Evolutionary conservation across 2,888 invertebrate genomes (phyloP), one percentile per base, ranked within the genome.

Genomic region (Polymixis lichenea): DNA sequence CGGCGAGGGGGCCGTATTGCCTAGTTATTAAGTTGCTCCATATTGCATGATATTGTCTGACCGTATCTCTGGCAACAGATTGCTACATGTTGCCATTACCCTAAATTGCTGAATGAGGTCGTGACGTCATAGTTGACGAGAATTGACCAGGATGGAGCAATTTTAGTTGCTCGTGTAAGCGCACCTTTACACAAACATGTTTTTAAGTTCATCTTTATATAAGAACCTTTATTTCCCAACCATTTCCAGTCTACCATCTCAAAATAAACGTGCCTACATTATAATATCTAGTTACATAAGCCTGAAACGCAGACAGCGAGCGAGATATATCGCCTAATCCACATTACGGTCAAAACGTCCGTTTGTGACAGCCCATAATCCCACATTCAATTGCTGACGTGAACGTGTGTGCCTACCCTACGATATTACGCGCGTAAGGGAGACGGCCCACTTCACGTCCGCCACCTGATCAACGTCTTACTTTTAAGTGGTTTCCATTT

Each of bases 281-380:
- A 79, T 87, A 80, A 78, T 82, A 78, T 81, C 76, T 72, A 61
- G 75, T 84, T 75, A 81, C 83, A 46, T 61, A 77, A 79, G 73
- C 75, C 43, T 70, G 65, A 73, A 74, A 73, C 65, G 73, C 75
- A 76, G 60, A 46, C 77, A 77, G 72, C 81, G 75, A 79, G 77
- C 66, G 83, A 75, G 64, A 74, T 86, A 79, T 75, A 75, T 88
- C 83, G 85, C 85, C 81, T 91, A 90, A 92, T 91, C 91, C 91
- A 86, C 86, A 88, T 89, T 88, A 90, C 86, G 88, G 89, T 90
- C 89, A 88, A 89, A 89, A 84, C 84, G 89, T 88, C 85, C 89
- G 85, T 79, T 88, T 90, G 89, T 91, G 92, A 91, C 92, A 89
- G 86, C 68, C 87, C 88, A 88, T 93, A 92, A 93, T 91, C 89